Evolutionary conservation across 2,797 vertebrate genomes (phyloP).

Genomic region (Luscinia luscinia): DNA sequence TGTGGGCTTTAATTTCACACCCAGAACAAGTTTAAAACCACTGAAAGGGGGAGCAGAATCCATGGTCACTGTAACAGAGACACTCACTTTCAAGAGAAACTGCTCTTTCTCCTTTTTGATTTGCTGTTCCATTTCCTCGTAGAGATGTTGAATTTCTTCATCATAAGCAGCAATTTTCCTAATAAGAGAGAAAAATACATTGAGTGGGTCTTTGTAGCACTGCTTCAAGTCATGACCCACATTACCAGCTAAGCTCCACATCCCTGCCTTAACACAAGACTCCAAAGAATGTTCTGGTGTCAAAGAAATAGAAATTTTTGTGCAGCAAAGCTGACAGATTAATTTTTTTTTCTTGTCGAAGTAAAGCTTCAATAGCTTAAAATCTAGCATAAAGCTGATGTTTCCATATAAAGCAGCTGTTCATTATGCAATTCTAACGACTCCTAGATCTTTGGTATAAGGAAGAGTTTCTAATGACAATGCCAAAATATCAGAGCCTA

Average conservation of each 20-base stretch:
- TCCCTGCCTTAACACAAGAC: not conserved
- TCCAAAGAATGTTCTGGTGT: not conserved
- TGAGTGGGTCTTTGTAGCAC: not conserved
- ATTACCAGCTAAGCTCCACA: not conserved
- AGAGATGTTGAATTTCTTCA: constrained; percentile 89
- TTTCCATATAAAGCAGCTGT: not conserved
- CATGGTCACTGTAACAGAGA: not conserved
- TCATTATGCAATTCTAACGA: not conserved
- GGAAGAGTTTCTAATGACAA: not conserved
- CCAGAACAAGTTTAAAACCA: not conserved
- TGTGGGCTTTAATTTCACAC: not conserved
- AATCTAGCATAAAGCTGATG: not conserved
- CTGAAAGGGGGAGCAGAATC: not conserved
- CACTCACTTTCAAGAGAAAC: constrained; percentile 86
- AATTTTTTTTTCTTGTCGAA: not conserved
- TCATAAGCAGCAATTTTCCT: constrained; percentile 91
- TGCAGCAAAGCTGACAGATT: not conserved
- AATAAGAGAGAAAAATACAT: constrained; percentile 24
- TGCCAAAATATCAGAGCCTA: not conserved
- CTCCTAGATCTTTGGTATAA: not conserved
- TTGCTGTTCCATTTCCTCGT: constrained; percentile 96
- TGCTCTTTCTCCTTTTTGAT: constrained; percentile 91
- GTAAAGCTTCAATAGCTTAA: not conserved
- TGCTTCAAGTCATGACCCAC: not conserved
- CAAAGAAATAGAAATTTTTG: not conserved